Evolutionary conservation across 2,797 vertebrate species (phyloP).

Genomic region (Microcaecilia unicolor): DNA sequence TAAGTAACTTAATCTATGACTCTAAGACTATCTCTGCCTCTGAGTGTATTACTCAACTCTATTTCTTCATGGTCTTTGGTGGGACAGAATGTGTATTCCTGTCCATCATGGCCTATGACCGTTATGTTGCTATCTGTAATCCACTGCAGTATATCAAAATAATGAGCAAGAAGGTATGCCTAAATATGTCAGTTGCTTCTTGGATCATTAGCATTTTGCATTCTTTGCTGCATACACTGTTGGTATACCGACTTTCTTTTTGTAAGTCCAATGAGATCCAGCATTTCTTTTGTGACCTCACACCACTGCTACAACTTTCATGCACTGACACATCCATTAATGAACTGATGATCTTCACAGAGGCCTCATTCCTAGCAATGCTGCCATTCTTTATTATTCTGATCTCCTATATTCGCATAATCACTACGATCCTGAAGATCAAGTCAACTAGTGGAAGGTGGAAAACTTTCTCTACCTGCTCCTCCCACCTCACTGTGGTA

Average conservation of each 20-base stretch:
- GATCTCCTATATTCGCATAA: constrained; percentile 17
- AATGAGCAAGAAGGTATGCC: constrained; percentile 23
- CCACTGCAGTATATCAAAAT: constrained; percentile 28
- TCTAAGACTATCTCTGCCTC: constrained; percentile 26
- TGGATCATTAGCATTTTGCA: constrained; percentile 35
- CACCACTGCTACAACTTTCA: constrained; percentile 31
- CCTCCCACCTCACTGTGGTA: constrained; percentile 26
- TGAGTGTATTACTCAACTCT: constrained; percentile 34
- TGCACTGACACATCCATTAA: constrained; percentile 26
- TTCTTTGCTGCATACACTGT: constrained; percentile 26
- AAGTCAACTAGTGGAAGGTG: constrained; percentile 8
- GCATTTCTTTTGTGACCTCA: constrained; percentile 37
- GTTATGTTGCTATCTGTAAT: constrained; percentile 34
- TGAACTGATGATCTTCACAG: constrained; percentile 39
- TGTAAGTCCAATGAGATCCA: constrained; percentile 33
- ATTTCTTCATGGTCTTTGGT: constrained; percentile 36
- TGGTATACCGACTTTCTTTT: constrained; percentile 26
- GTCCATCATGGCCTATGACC: constrained; percentile 33
- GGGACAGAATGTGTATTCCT: constrained; percentile 37
- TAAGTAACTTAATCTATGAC: constrained; percentile 23
- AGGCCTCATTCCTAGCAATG: constrained; percentile 16
- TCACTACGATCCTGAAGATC: constrained; percentile 1
- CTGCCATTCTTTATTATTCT: constrained; percentile 19
- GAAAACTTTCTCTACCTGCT: constrained; percentile 25
- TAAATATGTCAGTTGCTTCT: constrained; percentile 12